Evolutionary conservation across 2,113 vertebrate genomes (phyloP).

Genomic region (Arothron firmamentum): DNA sequence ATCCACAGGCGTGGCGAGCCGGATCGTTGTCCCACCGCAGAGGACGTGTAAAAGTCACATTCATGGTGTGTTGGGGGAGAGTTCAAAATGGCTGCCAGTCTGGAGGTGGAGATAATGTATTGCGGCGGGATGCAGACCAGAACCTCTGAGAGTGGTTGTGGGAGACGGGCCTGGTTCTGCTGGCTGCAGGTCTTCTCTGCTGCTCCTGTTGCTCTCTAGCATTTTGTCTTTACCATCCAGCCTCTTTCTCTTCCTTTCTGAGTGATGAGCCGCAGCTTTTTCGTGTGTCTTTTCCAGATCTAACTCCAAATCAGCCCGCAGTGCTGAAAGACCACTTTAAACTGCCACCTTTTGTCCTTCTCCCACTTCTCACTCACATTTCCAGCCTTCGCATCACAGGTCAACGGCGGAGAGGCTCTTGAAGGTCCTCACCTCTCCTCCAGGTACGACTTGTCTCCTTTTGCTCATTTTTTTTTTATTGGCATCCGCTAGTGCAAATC

Average conservation of each 20-base stretch:
- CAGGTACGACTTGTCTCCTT: slow-evolving; percentile 5
- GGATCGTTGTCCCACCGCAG: slow-evolving; percentile 54
- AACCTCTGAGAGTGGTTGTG: too few relatives aligned
- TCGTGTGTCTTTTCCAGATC: slow-evolving; percentile 6
- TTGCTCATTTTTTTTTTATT: slow-evolving; percentile 7
- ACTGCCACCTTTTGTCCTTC: not conserved
- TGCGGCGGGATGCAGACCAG: too few relatives aligned
- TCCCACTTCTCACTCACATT: slow-evolving; percentile 10
- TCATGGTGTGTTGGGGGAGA: slow-evolving; percentile 40
- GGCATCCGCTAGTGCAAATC: slow-evolving; percentile 25
- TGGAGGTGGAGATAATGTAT: too few relatives aligned
- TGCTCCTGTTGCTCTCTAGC: slow-evolving; percentile 13
- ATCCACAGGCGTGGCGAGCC: slow-evolving; percentile 49
- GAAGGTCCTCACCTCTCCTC: slow-evolving; percentile 23
- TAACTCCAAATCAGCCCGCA: slow-evolving; percentile 5
- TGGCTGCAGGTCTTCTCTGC: not conserved
- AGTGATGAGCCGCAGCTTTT: slow-evolving; percentile 9
- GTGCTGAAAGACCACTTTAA: slow-evolving; percentile 26
- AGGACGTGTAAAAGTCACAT: slow-evolving; percentile 63
- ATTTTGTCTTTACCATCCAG: slow-evolving; percentile 5
- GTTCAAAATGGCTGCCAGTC: slow-evolving; percentile 27
- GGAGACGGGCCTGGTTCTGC: too few relatives aligned
- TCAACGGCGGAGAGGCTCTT: slow-evolving; percentile 22
- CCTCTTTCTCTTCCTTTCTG: not conserved
- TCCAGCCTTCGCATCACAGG: slow-evolving; percentile 7